Base-by-base conservation (phyloP, 2,888 invertebrate species). In the Helicoverpa assulta region DNA sequence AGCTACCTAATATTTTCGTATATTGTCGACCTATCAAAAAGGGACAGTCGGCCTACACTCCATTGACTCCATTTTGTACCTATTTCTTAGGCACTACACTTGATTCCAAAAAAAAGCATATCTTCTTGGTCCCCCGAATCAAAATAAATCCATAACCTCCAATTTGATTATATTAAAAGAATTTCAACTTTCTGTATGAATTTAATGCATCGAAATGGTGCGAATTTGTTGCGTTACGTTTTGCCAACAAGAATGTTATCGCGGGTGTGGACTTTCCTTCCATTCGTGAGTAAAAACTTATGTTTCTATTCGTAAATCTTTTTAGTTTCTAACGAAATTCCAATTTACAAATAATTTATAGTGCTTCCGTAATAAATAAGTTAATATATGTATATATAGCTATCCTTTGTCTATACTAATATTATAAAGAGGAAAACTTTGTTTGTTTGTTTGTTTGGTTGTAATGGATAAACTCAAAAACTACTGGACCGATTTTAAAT, bases 61-160 rank as follows among this genome's bases (percentile, higher is more conserved):
- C 47, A 47, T 47, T 47, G n/a, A 47, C 47, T 47, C 47, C 47
- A 47, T 47, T 47, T 47, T 47, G 47, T 47, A n/a, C n/a, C n/a
- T n/a, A 47, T 47, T 47, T 47, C 47, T 47, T 0, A n/a, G 47
- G n/a, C 47, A n/a, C 47, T 6, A 12, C n/a, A 47, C 47, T 47
- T 47, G 47, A 7, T n/a, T 47, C 12, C 6, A 47, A 6, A 16
- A 47, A 47, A 47, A 47, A n/a, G 16, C 5, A 47, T n/a, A n/a
- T 2, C n/a, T 47, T 12, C 47, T 47, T 47, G 47, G 16, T 7
- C 33, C 12, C 1, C n/a, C n/a, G 47, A n/a, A 47, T 47, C 47
- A 16, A n/a, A 47, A 47, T 47, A 47, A 47, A 47, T 5, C 6
- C 5, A 47, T 47, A 47, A 47, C 47, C 40, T 40, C 40, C 14